Evolutionary conservation across 2,888 invertebrate genomes (phyloP), one percentile per base, ranked within the genome.

Genomic region (Cheilosia vernalis): DNA sequence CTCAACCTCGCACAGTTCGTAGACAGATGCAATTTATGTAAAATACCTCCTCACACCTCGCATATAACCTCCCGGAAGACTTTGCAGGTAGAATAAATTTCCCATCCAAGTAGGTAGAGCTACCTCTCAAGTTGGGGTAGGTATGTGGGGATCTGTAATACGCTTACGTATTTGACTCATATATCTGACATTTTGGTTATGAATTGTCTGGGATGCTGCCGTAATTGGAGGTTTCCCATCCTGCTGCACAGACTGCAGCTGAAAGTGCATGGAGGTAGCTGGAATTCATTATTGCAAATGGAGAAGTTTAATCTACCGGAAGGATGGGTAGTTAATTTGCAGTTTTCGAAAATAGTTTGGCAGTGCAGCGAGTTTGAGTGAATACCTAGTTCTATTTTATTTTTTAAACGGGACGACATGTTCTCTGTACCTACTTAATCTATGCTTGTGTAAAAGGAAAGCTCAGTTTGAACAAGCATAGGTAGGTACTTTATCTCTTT

Each of bases 141-240:
- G 44, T 13, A 3, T 3, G 4, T 13, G 37, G 4, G 51, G 60
- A 33, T 66, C 55, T 55, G 69, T 69, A 67, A 73, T 73, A 55
- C 56, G 40, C 37, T 74, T 56, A 67, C 47, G 33, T 42, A 67
- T 60, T 61, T 74, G 69, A 74, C 58, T 83, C 60, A 69, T 73
- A 55, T 17, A 63, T 56, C 66, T 73, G 84, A 80, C 79, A 69
- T 24, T 83, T 81, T 67, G 83, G 83, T 83, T 83, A 80, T 84
- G 84, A 80, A 74, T 80, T 80, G 80, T 76, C 76, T 74, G 17
- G 30, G 61, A 74, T 60, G 55, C 72, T 83, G 73, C 67, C 61
- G 66, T 72, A 83, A 83, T 78, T 73, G 83, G 47, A 61, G 63
- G 63, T 53, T 70, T 69, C 51, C 77, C 49, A 61, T 61, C 6